phyloP scores from a whole-genome alignment of 64 coral and sea anemone species.

The Porites lutea region DNA sequence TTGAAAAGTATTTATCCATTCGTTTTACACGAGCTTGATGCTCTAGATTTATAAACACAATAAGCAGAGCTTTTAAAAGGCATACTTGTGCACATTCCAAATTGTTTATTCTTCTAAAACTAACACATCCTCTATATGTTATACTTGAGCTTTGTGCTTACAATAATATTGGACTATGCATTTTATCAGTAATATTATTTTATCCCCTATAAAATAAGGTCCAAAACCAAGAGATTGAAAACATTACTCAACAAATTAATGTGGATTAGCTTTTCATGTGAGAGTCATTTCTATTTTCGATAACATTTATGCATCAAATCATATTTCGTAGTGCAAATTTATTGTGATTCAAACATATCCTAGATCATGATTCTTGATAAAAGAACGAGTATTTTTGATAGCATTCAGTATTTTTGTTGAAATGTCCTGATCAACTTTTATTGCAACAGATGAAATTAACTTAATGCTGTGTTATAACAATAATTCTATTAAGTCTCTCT shows the following conservation, averaged over 20 bases:
- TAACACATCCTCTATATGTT: too few species aligned
- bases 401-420: conserved; percentile 9
- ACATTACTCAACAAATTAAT: not conserved
- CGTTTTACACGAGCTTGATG: not conserved
- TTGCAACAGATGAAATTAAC: not conserved
- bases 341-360: not conserved
- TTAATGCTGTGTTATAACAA: not conserved
- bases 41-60: not conserved
- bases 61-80: not conserved
- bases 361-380: not conserved
- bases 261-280: not conserved
- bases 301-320: not conserved
- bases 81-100: too few species aligned
- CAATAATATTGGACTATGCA: too few species aligned
- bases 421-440: not conserved
- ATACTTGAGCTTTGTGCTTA: too few species aligned
- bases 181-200: too few species aligned
- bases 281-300: conserved; percentile 2
- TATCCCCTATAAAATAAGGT: too few species aligned
- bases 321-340: not conserved
- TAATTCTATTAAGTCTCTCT: too few species aligned
- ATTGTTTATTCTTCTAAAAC: too few species aligned
- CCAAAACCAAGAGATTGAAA: too few species aligned
- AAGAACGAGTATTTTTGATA: conserved; percentile 21
- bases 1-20: not conserved